These are phyloP conservation scores for Arizona elegans DNA, from an alignment of 2,113 vertebrate genomes.

Conservation along the genomic window DNA sequence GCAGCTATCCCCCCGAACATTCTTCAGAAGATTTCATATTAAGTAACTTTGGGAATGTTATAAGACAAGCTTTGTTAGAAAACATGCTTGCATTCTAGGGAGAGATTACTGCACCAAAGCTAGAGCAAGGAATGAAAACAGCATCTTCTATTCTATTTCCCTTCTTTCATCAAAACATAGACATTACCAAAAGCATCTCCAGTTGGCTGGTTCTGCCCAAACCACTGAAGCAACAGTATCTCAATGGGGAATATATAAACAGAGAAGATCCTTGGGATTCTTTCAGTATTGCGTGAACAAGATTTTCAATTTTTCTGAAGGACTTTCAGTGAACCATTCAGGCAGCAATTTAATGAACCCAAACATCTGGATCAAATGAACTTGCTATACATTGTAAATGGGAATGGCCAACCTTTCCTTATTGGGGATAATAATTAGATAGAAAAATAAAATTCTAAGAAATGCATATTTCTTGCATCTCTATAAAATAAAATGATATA, in stretches of 20 bases:
- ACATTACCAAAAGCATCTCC: neutral
- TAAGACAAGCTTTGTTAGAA: neutral
- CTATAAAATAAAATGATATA: neutral
- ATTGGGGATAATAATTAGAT: neutral
- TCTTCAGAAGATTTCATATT: neutral
- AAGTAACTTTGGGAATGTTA: neutral
- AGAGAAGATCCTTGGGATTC: neutral
- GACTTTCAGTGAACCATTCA: neutral
- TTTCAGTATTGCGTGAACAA: neutral
- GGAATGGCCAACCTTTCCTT: neutral
- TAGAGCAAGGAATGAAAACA: neutral
- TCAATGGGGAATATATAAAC: neutral
- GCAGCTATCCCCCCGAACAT: neutral
- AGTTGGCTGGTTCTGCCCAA: neutral
- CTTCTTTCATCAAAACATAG: neutral
- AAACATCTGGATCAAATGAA: neutral
- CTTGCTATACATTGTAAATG: neutral
- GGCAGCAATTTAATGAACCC: neutral
- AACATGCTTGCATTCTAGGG: neutral
- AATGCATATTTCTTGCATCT: neutral
- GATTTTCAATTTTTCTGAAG: neutral
- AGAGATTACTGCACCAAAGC: neutral
- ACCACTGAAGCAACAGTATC: neutral
- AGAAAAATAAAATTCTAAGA: neutral
- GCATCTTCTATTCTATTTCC: neutral